Evolutionary conservation across 2,113 vertebrate species (phyloP).

Genomic region (Ctenomys sociabilis): DNA sequence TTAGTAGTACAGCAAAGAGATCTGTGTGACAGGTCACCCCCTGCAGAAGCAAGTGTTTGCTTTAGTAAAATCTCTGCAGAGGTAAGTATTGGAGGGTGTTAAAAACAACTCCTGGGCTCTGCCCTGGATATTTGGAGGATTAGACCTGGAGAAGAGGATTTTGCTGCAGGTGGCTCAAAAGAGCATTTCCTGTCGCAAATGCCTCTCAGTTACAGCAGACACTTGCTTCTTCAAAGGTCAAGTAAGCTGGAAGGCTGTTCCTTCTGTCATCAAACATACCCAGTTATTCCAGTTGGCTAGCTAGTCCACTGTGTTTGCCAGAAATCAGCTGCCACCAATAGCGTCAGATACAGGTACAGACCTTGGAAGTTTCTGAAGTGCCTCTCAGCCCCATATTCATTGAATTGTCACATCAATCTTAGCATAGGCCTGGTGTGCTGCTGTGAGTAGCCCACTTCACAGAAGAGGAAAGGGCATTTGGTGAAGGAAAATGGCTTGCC

Average conservation of each 20-base stretch:
- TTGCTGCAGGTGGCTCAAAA: neutral
- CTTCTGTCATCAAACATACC: neutral
- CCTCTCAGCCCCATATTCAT: neutral
- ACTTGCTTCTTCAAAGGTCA: neutral
- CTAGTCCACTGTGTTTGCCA: neutral
- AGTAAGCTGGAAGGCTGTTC: neutral
- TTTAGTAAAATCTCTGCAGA: neutral
- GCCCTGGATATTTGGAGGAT: neutral
- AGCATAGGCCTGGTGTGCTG: neutral
- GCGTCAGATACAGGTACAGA: neutral
- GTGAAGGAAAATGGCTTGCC: neutral
- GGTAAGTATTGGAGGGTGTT: neutral
- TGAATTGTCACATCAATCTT: neutral
- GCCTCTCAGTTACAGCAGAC: neutral
- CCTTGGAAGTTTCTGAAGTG: constrained; percentile 6
- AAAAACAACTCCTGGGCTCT: neutral
- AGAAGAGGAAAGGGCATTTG: neutral
- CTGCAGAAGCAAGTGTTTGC: neutral
- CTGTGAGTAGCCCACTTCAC: neutral
- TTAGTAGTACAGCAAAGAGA: neutral
- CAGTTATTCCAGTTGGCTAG: neutral
- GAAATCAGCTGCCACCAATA: neutral
- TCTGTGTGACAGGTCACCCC: neutral
- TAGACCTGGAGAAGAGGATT: neutral
- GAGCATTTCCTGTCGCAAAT: neutral